phyloP scores from a whole-genome alignment of 2,113 vertebrate species.

The Petrocephalus microphthalmus region DNA sequence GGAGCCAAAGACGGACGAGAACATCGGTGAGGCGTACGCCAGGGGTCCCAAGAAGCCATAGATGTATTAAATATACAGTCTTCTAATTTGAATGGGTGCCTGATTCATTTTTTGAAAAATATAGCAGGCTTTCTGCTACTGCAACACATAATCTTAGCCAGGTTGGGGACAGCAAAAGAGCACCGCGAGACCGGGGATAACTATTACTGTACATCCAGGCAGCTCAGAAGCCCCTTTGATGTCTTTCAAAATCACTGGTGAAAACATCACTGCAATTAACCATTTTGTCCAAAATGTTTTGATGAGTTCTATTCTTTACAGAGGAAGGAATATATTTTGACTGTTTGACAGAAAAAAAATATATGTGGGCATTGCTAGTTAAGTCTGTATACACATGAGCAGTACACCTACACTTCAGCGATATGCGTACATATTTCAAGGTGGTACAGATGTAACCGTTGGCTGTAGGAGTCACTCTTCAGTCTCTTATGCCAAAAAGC shows the following conservation, averaged over 20 bases:
- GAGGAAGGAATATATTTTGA: neutral
- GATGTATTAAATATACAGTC: neutral
- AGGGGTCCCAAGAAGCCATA: neutral
- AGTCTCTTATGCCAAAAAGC: neutral
- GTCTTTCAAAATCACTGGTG: neutral
- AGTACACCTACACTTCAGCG: neutral
- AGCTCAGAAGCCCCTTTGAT: neutral
- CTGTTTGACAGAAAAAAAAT: neutral
- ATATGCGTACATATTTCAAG: neutral
- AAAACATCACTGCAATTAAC: constrained; percentile 3
- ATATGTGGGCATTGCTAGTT: neutral
- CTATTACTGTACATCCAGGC: neutral
- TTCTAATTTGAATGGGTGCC: neutral
- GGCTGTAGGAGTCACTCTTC: neutral
- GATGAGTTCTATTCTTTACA: neutral
- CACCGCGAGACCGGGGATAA: neutral
- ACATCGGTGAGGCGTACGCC: neutral
- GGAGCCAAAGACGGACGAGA: constrained; percentile 6
- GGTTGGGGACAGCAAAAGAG: neutral
- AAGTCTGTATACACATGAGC: neutral
- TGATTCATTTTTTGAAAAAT: neutral
- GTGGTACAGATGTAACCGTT: neutral
- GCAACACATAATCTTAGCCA: neutral
- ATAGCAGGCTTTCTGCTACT: neutral
- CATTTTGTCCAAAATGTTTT: neutral